phyloP scores from a whole-genome alignment of 92 coral and sea anemone genomes.

The Zoanthus solanderi region DNA sequence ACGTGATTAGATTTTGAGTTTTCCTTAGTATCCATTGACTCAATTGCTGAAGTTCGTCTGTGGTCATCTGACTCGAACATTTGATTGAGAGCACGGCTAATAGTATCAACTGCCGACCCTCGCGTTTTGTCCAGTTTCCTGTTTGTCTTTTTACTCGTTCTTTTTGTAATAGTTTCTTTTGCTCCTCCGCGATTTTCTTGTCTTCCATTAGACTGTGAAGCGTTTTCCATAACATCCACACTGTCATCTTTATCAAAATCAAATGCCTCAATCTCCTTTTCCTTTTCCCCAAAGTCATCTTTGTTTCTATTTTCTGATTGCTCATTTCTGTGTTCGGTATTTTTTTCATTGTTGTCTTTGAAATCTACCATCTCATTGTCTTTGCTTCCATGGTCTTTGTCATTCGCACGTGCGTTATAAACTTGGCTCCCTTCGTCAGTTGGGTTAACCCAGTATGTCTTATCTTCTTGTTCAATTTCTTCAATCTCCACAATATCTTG shows the following conservation, averaged over 20 bases:
- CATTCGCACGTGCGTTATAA: not conserved
- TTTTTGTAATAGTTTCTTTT: not conserved
- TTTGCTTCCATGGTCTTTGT: not conserved
- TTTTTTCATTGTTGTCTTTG: not conserved
- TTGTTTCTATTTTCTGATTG: not conserved
- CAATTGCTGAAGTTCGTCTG: no score
- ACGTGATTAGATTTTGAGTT: not conserved
- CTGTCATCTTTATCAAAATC: constrained; percentile 5
- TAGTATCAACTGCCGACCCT: not conserved
- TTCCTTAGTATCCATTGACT: not conserved
- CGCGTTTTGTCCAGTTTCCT: not conserved
- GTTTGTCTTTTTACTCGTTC: not conserved
- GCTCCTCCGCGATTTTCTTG: not conserved
- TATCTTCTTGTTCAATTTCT: constrained; percentile 5
- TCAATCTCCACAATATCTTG: not conserved
- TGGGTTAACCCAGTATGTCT: constrained; percentile 22
- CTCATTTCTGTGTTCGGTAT: not conserved
- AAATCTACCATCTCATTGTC: not conserved
- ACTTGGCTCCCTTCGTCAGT: not conserved
- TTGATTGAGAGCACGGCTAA: no score
- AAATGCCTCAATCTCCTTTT: not conserved
- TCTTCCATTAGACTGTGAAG: not conserved
- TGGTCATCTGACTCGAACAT: no score
- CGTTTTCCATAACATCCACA: not conserved
- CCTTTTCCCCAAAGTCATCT: not conserved